A percentile compares a stretch with the other conserved stretches of the same genome.
Conservation (phyloP, 1,140 invertebrate genomes). For the Monomorium pharaonis region DNA sequence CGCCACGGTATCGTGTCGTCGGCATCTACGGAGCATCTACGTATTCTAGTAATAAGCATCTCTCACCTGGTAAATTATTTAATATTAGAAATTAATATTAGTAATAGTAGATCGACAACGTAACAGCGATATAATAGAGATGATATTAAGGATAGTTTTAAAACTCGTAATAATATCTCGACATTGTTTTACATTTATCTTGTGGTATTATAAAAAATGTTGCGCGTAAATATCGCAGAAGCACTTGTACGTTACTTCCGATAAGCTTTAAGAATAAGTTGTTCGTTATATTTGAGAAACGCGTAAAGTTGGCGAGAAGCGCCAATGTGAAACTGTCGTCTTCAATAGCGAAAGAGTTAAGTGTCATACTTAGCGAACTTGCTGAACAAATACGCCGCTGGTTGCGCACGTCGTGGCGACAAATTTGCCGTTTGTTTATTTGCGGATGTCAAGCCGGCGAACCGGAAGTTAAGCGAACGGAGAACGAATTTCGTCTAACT, state of each 20-base stretch:
- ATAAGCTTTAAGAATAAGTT: slow-evolving; percentile 17
- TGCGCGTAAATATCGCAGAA: background rate
- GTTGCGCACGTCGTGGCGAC: slow-evolving; percentile 36
- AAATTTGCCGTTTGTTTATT: slow-evolving; percentile 47
- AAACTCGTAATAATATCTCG: background rate
- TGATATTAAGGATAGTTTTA: background rate
- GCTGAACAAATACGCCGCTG: slow-evolving; percentile 28
- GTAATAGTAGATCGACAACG: background rate
- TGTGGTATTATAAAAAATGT: background rate
- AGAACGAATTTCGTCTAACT: slow-evolving; percentile 44
- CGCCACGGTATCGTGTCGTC: slow-evolving; percentile 16
- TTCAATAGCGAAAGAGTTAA: slow-evolving; percentile 49
- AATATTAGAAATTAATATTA: background rate
- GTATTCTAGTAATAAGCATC: background rate
- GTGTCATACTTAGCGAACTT: slow-evolving; percentile 45
- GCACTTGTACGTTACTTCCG: background rate
- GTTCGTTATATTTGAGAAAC: slow-evolving; percentile 26
- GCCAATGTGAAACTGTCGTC: slow-evolving; percentile 2
- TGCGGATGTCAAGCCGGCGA: slow-evolving; percentile 13
- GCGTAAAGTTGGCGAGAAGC: slow-evolving; percentile 17
- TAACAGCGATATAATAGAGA: background rate
- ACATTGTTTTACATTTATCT: background rate
- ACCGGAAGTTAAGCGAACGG: slow-evolving; percentile 39
- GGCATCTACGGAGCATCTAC: background rate
- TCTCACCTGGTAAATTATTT: background rate